These are phyloP conservation scores for Drosophila mauritiana DNA, from an alignment of 1,140 invertebrate species.

Conservation along the genomic window DNA sequence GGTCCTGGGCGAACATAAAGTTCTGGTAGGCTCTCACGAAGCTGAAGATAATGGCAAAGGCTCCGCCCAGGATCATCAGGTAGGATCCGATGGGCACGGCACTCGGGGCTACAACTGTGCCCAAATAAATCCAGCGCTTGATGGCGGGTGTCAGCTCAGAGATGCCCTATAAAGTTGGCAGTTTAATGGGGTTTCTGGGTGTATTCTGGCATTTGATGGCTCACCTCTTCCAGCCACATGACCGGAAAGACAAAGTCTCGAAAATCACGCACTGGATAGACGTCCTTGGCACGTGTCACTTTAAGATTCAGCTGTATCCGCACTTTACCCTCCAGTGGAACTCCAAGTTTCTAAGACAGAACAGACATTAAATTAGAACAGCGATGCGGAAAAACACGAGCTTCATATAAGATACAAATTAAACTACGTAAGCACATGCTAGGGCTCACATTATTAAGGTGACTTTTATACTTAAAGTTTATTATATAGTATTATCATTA, in stretches of 20 bases:
- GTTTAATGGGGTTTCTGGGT: not conserved
- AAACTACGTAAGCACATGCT: too few species aligned
- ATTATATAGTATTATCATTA: too few species aligned
- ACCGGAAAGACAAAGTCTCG: slow-evolving; percentile 93
- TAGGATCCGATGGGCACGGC: slow-evolving; percentile 89
- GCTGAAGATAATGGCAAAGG: slow-evolving; percentile 87
- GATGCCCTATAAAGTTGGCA: slow-evolving; percentile 87
- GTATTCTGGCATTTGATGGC: slow-evolving; percentile 8
- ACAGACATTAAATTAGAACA: not conserved
- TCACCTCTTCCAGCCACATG: slow-evolving; percentile 94
- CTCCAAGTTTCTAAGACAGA: slow-evolving; percentile 91
- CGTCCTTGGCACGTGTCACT: slow-evolving; percentile 89
- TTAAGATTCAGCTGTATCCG: slow-evolving; percentile 93
- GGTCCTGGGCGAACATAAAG: slow-evolving; percentile 89
- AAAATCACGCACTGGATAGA: slow-evolving; percentile 90
- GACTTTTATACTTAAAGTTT: not conserved
- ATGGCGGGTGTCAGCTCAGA: slow-evolving; percentile 91
- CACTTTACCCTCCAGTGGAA: slow-evolving; percentile 92
- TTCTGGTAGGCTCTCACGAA: slow-evolving; percentile 91
- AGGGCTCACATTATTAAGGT: too few species aligned
- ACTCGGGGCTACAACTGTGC: slow-evolving; percentile 90
- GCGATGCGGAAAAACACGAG: not conserved
- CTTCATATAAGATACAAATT: too few species aligned
- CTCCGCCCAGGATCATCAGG: slow-evolving; percentile 89
- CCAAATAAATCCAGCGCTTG: slow-evolving; percentile 90